Percentiles rank a stretch among this genome's conserved stretches.
These are phyloP conservation scores for Argyresthia goedartella DNA, from an alignment of 2,888 invertebrate genomes.

Conservation along the genomic window DNA sequence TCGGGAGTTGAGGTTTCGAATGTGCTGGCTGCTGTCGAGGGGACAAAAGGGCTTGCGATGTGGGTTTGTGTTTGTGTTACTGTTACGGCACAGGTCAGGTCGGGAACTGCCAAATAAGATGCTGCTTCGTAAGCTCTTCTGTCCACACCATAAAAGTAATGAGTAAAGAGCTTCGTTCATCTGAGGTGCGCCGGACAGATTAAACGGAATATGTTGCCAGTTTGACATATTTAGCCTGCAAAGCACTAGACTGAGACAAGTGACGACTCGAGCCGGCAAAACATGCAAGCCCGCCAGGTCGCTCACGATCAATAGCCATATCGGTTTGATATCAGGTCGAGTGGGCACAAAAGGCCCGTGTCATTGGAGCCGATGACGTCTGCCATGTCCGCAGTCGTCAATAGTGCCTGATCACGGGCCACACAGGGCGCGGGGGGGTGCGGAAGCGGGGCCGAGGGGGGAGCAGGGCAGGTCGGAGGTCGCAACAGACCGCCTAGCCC, in stretches of 20 bases:
- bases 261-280: neutral
- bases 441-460: constrained; percentile 27
- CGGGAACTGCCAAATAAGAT: neutral
- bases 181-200: neutral
- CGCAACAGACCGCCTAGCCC: constrained; percentile 24
- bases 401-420: constrained; percentile 44
- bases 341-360: constrained; percentile 1
- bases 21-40: neutral
- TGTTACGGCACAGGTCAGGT: neutral
- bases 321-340: too few species aligned
- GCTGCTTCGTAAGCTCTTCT: neutral
- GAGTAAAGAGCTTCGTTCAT: too few species aligned
- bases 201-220: neutral
- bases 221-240: neutral
- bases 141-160: too few species aligned
- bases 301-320: neutral
- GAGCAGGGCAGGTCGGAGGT: neutral
- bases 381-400: constrained; percentile 13
- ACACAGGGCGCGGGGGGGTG: constrained; percentile 40
- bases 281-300: neutral
- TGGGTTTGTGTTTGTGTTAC: neutral
- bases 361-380: neutral
- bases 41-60: neutral
- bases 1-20: neutral
- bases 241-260: neutral